Base-by-base conservation (phyloP, 37 sponge, comb jelly and placozoan genomes). In the Agelas oroides region DNA sequence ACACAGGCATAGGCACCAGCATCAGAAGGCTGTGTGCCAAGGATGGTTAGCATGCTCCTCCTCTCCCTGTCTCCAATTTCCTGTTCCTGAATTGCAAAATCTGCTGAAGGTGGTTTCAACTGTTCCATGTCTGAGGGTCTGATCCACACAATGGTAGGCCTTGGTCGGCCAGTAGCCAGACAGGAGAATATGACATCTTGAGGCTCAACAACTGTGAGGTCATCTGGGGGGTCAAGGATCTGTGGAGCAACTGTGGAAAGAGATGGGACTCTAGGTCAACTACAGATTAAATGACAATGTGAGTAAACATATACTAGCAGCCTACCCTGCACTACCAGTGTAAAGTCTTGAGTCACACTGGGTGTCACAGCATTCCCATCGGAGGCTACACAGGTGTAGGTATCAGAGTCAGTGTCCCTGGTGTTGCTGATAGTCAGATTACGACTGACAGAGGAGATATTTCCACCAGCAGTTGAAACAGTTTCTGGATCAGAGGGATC, bases 111-210 rank as follows among this genome's bases (percentile, higher is more conserved):
- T 12, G 46, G 46, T 8, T 12, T 8, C 8, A 46, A 8, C 46
- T 46, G 46, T 3, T 20, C 16, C 21, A 60, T 5, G 65, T 36
- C 41, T 46, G 46, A 46, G 8, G 6, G 6, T 37, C 87, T 87
- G 21, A 33, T 70, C 92, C 92, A 92, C 11, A 75, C 75, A 75
- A 92, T 79, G 57, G 37, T 8, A 6, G 92, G 92, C 23, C 57
- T 69, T 24, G 92, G 92, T 31, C 61, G 40, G 12, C 74, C 92
- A 38, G 77, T 71, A 20, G 79, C 83, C 39, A 25, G 35, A 53
- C 92, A 91, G 38, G 38, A 34, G 34, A 92, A 70, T 0, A 21
- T 66, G 31, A 68, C 54, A 32, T 1, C 5, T 12, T 65, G 38
- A 25, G 68, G 68, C 13, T n/a, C 1, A 23, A 57, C 65, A 12